These are phyloP conservation scores for Phorcus lineatus DNA, from an alignment of 2,888 invertebrate genomes.

Conservation along the genomic window DNA sequence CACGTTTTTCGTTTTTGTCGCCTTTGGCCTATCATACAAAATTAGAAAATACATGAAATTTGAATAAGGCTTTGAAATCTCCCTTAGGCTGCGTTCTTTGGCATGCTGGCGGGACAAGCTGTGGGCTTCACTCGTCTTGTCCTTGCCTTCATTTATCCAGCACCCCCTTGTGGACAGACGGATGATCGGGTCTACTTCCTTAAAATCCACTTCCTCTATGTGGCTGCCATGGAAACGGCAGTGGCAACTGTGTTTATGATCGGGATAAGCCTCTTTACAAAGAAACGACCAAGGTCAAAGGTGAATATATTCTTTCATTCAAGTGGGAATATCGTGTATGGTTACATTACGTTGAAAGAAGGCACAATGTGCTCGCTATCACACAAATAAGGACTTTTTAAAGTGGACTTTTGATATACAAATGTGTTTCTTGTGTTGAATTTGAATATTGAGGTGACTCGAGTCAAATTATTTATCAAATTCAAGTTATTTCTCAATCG, in stretches of 20 bases:
- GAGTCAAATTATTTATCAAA: too few species aligned
- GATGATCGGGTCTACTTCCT: slow-evolving; percentile 37
- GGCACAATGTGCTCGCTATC: too few species aligned
- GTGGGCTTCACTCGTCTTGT: slow-evolving; percentile 38
- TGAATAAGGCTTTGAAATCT: not conserved
- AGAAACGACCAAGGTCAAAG: slow-evolving; percentile 29
- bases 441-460: too few species aligned
- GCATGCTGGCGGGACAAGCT: slow-evolving; percentile 38
- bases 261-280: slow-evolving; percentile 32
- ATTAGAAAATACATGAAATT: too few species aligned
- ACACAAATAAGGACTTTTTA: too few species aligned
- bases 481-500: too few species aligned
- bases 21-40: too few species aligned
- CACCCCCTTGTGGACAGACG: slow-evolving; percentile 36
- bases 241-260: slow-evolving; percentile 32
- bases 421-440: too few species aligned
- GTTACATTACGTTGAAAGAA: too few species aligned
- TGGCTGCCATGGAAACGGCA: slow-evolving; percentile 40
- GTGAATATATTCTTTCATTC: not conserved
- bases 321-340: too few species aligned
- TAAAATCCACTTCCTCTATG: slow-evolving; percentile 42
- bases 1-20: too few species aligned
- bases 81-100: slow-evolving; percentile 44
- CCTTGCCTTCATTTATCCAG: slow-evolving; percentile 37
- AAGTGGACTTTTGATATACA: too few species aligned